Percentiles rank a stretch among this genome's conserved stretches.
Evolutionary conservation across 2,113 vertebrate species (phyloP).

Genomic region (Copsychus sechellarum): DNA sequence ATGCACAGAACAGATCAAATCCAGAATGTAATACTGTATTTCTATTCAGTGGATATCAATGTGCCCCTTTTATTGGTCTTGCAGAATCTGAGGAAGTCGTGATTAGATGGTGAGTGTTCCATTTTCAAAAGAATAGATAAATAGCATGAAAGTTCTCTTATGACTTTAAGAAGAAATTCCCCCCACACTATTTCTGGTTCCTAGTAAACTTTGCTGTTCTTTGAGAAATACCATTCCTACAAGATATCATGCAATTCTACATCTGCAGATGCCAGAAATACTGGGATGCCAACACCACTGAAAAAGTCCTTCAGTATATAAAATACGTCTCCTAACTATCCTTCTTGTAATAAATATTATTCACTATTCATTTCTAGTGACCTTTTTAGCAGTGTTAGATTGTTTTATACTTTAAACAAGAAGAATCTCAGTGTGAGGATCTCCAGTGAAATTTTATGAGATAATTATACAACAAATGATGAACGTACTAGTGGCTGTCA

Average conservation of each 20-base stretch:
- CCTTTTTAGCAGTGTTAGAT: slow-evolving; percentile 41
- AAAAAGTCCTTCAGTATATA: slow-evolving; percentile 58
- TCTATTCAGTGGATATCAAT: slow-evolving; percentile 76
- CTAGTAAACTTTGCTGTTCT: slow-evolving; percentile 69
- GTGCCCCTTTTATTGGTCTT: slow-evolving; percentile 70
- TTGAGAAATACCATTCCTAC: slow-evolving; percentile 70
- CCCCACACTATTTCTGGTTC: slow-evolving; percentile 64
- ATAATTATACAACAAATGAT: not conserved
- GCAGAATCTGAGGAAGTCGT: slow-evolving; percentile 74
- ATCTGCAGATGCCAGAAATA: slow-evolving; percentile 34
- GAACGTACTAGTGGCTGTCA: not conserved
- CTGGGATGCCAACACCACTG: slow-evolving; percentile 38
- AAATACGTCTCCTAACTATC: slow-evolving; percentile 8
- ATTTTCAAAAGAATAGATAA: slow-evolving; percentile 70
- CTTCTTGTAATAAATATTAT: slow-evolving; percentile 60
- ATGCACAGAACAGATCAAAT: slow-evolving; percentile 66
- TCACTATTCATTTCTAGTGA: slow-evolving; percentile 64
- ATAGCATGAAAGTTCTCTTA: slow-evolving; percentile 67
- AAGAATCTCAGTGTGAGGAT: not conserved
- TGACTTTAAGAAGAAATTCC: slow-evolving; percentile 50
- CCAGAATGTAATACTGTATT: slow-evolving; percentile 63
- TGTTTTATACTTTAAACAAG: slow-evolving; percentile 25
- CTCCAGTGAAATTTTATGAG: not conserved
- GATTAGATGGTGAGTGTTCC: slow-evolving; percentile 75
- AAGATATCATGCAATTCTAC: slow-evolving; percentile 62